Evolutionary conservation across 2,797 vertebrate species (phyloP).

Genomic region (Enteromius mattozi): DNA sequence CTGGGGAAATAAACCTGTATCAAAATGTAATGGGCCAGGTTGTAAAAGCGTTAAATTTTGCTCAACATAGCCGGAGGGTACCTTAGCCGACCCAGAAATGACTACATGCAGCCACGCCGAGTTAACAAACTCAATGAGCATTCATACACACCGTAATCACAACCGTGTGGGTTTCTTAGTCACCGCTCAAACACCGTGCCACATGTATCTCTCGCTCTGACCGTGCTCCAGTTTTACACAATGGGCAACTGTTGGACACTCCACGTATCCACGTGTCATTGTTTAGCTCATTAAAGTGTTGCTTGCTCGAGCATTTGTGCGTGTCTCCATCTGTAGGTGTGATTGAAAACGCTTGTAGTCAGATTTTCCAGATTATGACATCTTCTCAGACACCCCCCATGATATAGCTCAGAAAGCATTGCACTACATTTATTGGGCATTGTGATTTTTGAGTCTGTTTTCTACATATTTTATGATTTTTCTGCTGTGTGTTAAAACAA

Average conservation of each 20-base stretch:
- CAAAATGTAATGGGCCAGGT: conserved; percentile 73
- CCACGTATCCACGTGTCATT: background rate
- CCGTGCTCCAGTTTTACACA: background rate
- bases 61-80: conserved; percentile 60
- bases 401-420: background rate
- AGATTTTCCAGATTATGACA: background rate
- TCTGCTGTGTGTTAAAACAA: background rate
- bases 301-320: conserved; percentile 14
- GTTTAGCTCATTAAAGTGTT: conserved; percentile 29
- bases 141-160: conserved; percentile 56
- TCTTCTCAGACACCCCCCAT: conserved; percentile 2
- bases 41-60: conserved; percentile 74
- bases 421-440: background rate
- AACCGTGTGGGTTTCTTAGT: conserved; percentile 55
- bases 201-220: conserved; percentile 38
- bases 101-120: conserved; percentile 55
- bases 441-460: background rate
- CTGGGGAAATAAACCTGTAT: conserved; percentile 76
- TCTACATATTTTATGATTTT: background rate
- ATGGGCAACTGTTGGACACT: conserved; percentile 28
- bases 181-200: conserved; percentile 35
- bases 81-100: conserved; percentile 54
- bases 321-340: conserved; percentile 13
- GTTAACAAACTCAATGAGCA: conserved; percentile 58
- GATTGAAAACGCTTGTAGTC: conserved; percentile 1